Base-by-base conservation (phyloP, 2,888 invertebrate genomes). In the Mamestra brassicae region DNA sequence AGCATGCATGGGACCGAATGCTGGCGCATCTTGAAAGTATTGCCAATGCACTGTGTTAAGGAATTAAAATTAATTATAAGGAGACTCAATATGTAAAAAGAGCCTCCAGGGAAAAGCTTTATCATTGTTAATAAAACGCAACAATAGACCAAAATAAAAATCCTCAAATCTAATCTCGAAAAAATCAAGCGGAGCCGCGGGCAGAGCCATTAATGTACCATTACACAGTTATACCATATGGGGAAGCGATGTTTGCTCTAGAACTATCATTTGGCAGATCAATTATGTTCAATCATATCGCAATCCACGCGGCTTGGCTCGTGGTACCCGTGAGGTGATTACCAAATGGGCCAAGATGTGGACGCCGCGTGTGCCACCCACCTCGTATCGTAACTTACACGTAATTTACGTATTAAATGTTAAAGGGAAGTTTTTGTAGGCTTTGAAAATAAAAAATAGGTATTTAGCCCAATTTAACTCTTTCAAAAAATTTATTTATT, bases 251-350 rank as follows among this genome's bases (percentile, higher is more conserved):
- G 81, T 84, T 87, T 86, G 89, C 84, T 88, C 87, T 83, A 88
- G 83, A 89, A 86, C 88, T 87, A 90, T 91, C 89, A 91, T 89
- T 88, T 83, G 77, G 74, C 73, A 69, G 86, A 90, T 89, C 89
- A 88, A 91, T 91, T 91, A 91, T 89, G 87, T 87, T 89, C 85
- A 89, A 90, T 90, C 89, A 90, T 91, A 89, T 86, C 85, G 89
- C 86, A 91, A 90, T 84, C 60, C 61, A 74, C 76, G 73, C 69
- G 42, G 68, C 54, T 70, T 52, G n/a, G 61, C n/a, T 61, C 58
- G 58, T 42, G n/a, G 60, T 70, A 64, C 74, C 77, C 57, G 88
- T 84, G 84, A 78, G 75, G 81, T 86, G 83, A 89, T 92, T 90
- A 89, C 89, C 82, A 86, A 90, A 91, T 87, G 76, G 70, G 75